Evolutionary conservation across 2,888 invertebrate genomes (phyloP).

Genomic region (Drosophila mulleri): DNA sequence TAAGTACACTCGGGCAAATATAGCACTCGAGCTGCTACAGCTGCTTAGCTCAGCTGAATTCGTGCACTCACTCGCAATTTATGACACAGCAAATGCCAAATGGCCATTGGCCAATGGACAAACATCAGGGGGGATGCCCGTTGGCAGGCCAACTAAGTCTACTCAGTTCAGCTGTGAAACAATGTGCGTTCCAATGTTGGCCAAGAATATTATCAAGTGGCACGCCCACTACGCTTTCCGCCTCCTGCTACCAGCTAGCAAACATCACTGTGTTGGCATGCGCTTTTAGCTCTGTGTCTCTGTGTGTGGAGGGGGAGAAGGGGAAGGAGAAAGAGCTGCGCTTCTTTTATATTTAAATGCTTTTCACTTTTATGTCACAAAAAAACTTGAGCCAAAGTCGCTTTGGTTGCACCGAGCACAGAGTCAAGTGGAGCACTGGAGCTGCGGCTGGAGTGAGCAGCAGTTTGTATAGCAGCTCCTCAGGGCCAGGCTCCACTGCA

Average conservation of each 20-base stretch:
- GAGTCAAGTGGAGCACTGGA: constrained; percentile 58
- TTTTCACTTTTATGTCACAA: constrained; percentile 81
- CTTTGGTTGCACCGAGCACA: constrained; percentile 56
- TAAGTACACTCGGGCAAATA: constrained; percentile 85
- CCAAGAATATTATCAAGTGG: constrained; percentile 61
- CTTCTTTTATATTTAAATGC: constrained; percentile 78
- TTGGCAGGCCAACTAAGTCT: constrained; percentile 25
- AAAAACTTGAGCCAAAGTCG: constrained; percentile 78
- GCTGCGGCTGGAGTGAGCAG: constrained; percentile 32
- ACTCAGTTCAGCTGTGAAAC: constrained; percentile 42
- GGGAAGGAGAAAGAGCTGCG: constrained; percentile 37
- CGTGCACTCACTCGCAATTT: constrained; percentile 58
- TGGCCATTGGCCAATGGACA: constrained; percentile 30
- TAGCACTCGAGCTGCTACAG: constrained; percentile 45
- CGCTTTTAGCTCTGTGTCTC: constrained; percentile 39
- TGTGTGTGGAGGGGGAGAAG: too few relatives aligned
- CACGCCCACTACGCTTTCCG: constrained; percentile 32
- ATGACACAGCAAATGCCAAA: constrained; percentile 52
- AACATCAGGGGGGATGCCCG: constrained; percentile 13
- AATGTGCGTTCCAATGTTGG: constrained; percentile 50
- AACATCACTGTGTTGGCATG: constrained; percentile 12
- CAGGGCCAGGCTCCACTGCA: constrained; percentile 26
- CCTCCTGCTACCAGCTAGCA: background rate
- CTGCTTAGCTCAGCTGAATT: constrained; percentile 53
- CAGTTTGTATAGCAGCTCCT: constrained; percentile 41